Base-by-base conservation (phyloP, 2,113 vertebrate species). In the Bujurquina vittata region DNA sequence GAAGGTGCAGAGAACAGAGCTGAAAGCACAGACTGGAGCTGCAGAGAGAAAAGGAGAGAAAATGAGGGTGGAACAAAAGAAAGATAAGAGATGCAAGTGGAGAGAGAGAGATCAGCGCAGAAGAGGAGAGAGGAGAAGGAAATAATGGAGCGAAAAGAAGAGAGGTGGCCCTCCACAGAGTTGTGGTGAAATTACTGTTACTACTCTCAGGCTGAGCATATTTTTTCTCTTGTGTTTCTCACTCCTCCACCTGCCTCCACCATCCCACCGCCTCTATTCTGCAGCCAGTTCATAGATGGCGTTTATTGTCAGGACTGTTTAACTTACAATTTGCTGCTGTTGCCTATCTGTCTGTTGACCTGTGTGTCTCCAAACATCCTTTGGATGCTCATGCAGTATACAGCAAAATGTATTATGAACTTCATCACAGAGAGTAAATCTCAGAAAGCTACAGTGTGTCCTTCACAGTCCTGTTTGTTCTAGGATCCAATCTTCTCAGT, bases 101-200 rank as follows among this genome's bases (percentile, higher is more conserved):
- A 29, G 57, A 85, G 78, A 83, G 56, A 85, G 78, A 80, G 56
- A 81, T 80, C 86, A 74, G 65, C 80, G 63, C 58, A 22, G 15
- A 81, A 5, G 15, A 79, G 29, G 37, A 40, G 61, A 59, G 43
- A 77, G 56, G 26, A 43, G 33, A 79, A 49, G 52, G 87, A 83
- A 88, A 88, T 88, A 82, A 83, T 80, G 73, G 78, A 55, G 74
- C 60, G 31, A 67, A 61, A 23, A 83, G 60, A 58, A 35, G 78
- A 75, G 76, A 86, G 80, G 61, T 88, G 89, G 85, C 78, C 74
- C 81, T 83, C 81, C 81, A 75, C 75, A 72, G 81, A 91, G 80
- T 83, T 20, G 57, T 59, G 37, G 82, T 79, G 86, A 87, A 26
- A 92, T 92, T 88, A 78, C 87, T 94, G 93, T 95, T 91, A 92